Base-by-base conservation (phyloP, 2,888 invertebrate genomes). In the Baccha elongata region DNA sequence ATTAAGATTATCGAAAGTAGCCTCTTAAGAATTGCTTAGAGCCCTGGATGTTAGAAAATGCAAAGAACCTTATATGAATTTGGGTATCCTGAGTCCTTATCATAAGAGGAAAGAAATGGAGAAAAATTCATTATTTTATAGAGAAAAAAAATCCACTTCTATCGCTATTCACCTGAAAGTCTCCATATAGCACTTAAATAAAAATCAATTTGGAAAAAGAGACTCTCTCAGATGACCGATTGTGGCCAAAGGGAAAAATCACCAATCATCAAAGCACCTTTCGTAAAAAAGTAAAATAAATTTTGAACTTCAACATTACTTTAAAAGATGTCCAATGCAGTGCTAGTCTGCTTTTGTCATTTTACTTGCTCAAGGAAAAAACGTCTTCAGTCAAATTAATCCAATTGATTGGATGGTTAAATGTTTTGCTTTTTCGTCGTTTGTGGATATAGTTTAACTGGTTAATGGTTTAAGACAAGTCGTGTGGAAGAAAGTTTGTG, bases 1-100 rank as follows among this genome's bases (percentile, higher is more conserved):
- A 83, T 83, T 83, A 83, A 83, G 83, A 83, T 83, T 83, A 83
- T 83, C 78, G 78, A 73, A 83, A 83, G 83, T 83, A 78, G 83
- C 83, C 81, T 83, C 83, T 83, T 83, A 83, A 72, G 78, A 73
- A 44, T 72, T 44, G 68, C 64, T 73, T 83, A 52, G 13, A 15
- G 7, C 21, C 26, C n/a, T 26, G 11, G n/a, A n/a, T 42, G 35
- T 64, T 62, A 26, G 50, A 32, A 75, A 81, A 80, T 75, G 42
- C 80, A 74, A 64, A 69, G 64, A 50, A 69, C 42, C 53, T 42
- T 53, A 53, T 60, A 44, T 46, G 13, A 50, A 11, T 21, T 35
- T 3, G 7, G 26, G 17, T 37, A 42, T 35, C 40, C 21, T 7
- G 44, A 15, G n/a, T 26, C 32, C 64, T 80, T 80, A 74, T 74